phyloP scores from a whole-genome alignment of 2,888 invertebrate species.

The Lasiommata megera region DNA sequence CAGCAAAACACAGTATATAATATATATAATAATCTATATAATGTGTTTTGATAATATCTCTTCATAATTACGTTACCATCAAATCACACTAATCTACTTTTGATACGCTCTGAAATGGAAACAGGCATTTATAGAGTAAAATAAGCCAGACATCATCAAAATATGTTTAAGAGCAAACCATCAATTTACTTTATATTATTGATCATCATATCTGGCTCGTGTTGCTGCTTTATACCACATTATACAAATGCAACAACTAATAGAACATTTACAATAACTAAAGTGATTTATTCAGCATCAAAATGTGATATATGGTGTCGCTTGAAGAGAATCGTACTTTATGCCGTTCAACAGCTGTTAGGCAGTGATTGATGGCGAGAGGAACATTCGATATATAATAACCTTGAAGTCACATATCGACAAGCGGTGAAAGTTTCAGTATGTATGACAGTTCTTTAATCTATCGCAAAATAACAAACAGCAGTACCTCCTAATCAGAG shows the following conservation, averaged over 20 bases:
- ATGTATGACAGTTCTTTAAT: too few species aligned
- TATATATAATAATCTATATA: too few species aligned
- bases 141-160: not conserved
- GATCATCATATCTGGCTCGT: not conserved
- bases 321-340: constrained; percentile 51
- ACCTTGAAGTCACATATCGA: not conserved
- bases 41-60: too few species aligned
- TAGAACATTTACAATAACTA: not conserved
- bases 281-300: not conserved
- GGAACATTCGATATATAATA: not conserved
- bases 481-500: too few species aligned
- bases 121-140: not conserved
- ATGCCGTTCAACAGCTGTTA: constrained; percentile 53
- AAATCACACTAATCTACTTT: not conserved
- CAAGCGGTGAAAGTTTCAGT: too few species aligned
- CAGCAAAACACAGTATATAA: too few species aligned
- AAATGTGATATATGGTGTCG: constrained; percentile 48
- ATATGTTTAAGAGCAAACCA: not conserved
- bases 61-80: too few species aligned
- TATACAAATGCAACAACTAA: not conserved
- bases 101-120: not conserved
- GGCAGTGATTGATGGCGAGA: constrained; percentile 41
- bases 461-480: too few species aligned
- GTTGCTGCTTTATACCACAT: constrained; percentile 3
- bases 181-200: not conserved